A percentile compares a stretch with the other conserved stretches of the same genome.
phyloP scores from a whole-genome alignment of 2,113 vertebrate species.

The Brienomyrus longianalis region DNA sequence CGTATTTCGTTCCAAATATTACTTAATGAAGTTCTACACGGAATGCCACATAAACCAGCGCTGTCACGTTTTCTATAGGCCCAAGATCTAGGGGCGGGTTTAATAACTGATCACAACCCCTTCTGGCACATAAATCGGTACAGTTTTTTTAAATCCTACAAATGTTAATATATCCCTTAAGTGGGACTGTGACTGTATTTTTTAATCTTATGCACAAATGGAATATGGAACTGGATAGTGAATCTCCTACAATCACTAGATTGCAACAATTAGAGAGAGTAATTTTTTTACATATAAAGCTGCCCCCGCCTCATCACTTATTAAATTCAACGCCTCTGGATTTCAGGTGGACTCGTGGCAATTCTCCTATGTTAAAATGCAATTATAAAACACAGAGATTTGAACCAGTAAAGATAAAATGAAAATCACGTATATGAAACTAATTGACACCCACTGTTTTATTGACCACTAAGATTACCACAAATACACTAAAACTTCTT shows the following conservation, averaged over 20 bases:
- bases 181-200: not conserved
- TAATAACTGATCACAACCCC: not conserved
- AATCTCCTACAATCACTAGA: not conserved
- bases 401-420: slow-evolving; percentile 8
- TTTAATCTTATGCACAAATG: not conserved
- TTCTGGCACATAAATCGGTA: not conserved
- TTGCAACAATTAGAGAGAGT: not conserved
- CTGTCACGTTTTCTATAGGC: not conserved
- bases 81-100: not conserved
- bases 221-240: not conserved
- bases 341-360: not conserved
- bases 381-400: not conserved
- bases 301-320: not conserved
- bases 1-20: not conserved
- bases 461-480: slow-evolving; percentile 71
- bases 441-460: slow-evolving; percentile 72
- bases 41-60: not conserved
- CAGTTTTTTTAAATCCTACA: not conserved
- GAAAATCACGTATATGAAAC: slow-evolving; percentile 55
- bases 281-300: not conserved
- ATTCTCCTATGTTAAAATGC: not conserved
- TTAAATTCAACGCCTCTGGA: slow-evolving; percentile 9
- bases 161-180: not conserved
- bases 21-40: not conserved
- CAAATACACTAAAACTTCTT: slow-evolving; percentile 70